Base-by-base conservation (phyloP, 2,113 vertebrate species). In the Tychaedon coryphoeus region DNA sequence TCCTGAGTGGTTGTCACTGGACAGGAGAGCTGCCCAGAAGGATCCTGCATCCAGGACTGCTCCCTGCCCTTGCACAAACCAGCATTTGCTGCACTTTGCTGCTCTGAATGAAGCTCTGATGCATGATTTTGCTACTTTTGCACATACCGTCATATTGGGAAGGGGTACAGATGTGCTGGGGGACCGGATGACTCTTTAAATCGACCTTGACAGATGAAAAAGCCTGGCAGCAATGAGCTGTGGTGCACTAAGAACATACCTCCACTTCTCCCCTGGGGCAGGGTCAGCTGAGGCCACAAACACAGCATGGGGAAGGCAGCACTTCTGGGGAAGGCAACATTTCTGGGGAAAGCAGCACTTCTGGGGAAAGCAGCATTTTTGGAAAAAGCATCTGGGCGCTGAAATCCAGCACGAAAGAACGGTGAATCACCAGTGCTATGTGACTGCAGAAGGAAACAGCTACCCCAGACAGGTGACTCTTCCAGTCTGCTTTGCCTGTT, bases 301-400 rank as follows among this genome's bases (percentile, higher is more conserved):
- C 24, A 24, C 40, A 31, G 28, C 14, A 79, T 66, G 33, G 33
- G n/a, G 81, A 92, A 90, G 66, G 33, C 42, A 80, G 26, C 8
- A 11, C 28, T 96, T 94, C 88, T 80, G 64, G 50, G 26, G 71
- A 89, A 83, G 45, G 31, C 36, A 80, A 23, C 8, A 10, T 24
- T 96, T 94, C 90, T 80, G 60, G 45, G 24, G 62, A 89, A 83
- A 40, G 31, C 40, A 80, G 29, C 5, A 9, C 26, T 96, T 94
- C 90, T 76, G 64, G 48, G 26, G 75, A 89, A 84, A 42, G 33
- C 38, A 74, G 31, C 5, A 10, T 26, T 96, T 95, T 78, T 79
- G 71, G 31, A 58, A 82, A 96, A 72, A 80, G 20, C 33, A 54
- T 66, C 20, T 50, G 33, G 24, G 28, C 4, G 12, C 25, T 25